Conservation (phyloP, 2,797 vertebrate genomes). For the Notamacropus eugenii region DNA sequence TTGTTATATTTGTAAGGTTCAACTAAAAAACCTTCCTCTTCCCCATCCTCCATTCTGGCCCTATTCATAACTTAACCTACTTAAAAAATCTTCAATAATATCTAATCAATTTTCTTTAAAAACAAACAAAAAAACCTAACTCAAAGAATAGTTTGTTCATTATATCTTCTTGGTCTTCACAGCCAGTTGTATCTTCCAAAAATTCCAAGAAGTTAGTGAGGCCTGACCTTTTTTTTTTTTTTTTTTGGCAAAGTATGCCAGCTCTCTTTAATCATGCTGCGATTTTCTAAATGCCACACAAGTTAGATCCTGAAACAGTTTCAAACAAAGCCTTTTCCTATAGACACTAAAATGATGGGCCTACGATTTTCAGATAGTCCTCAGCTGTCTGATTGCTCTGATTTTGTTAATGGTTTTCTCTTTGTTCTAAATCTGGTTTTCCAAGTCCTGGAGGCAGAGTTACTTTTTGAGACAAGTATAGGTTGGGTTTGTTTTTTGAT, state of each 20-base stretch:
- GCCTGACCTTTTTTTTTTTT: slow-evolving; percentile 53
- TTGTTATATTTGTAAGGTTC: background rate
- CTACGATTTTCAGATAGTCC: slow-evolving; percentile 19
- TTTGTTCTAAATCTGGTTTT: slow-evolving; percentile 8
- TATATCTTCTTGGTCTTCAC: slow-evolving; percentile 54
- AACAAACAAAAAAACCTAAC: background rate
- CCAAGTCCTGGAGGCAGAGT: slow-evolving; percentile 43
- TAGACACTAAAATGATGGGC: slow-evolving; percentile 14
- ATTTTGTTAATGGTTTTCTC: slow-evolving; percentile 12
- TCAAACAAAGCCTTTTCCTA: slow-evolving; percentile 50
- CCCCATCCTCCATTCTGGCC: background rate
- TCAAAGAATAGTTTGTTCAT: slow-evolving; percentile 58
- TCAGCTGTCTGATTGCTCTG: background rate
- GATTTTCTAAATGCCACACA: slow-evolving; percentile 66
- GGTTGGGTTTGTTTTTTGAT: background rate
- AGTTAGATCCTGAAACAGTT: slow-evolving; percentile 53
- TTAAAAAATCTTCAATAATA: slow-evolving; percentile 26
- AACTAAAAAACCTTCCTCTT: slow-evolving; percentile 1
- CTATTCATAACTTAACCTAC: slow-evolving; percentile 31
- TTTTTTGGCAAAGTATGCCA: slow-evolving; percentile 60
- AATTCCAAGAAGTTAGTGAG: slow-evolving; percentile 75
- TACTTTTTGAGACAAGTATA: slow-evolving; percentile 15
- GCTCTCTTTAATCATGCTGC: slow-evolving; percentile 65
- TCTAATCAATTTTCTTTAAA: slow-evolving; percentile 40
- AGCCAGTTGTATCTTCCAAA: slow-evolving; percentile 71